phyloP scores from a whole-genome alignment of 2,113 vertebrate species.

The Esox niger region DNA sequence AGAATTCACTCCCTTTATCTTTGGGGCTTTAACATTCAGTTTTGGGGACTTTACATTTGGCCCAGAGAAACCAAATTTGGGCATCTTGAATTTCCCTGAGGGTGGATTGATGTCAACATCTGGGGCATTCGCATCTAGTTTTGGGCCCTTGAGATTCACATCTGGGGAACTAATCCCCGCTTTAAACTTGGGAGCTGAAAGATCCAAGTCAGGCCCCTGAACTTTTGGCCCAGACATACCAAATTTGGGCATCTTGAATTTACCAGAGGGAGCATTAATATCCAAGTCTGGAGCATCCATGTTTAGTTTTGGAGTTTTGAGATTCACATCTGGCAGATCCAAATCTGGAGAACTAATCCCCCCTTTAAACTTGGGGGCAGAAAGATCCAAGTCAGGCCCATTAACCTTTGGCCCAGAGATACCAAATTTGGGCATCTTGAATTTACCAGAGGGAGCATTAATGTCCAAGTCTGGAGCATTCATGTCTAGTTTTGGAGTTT shows the following conservation, averaged over 20 bases:
- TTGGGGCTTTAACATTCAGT: not conserved
- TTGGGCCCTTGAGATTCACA: slow-evolving; percentile 48
- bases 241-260: slow-evolving; percentile 33
- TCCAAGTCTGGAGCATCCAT: slow-evolving; percentile 13
- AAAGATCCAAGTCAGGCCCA: not conserved
- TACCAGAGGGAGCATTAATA: slow-evolving; percentile 5
- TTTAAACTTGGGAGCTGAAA: slow-evolving; percentile 29
- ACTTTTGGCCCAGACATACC: slow-evolving; percentile 31
- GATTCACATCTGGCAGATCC: not conserved
- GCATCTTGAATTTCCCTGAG: slow-evolving; percentile 1
- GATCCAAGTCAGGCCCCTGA: slow-evolving; percentile 30
- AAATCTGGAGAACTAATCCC: not conserved
- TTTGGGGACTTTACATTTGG: slow-evolving; percentile 31
- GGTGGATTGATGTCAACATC: slow-evolving; percentile 33
- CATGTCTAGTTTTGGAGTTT: not conserved
- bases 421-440: not conserved
- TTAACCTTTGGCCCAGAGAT: not conserved
- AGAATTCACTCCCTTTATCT: not conserved
- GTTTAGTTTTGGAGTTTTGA: slow-evolving; percentile 1
- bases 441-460: not conserved
- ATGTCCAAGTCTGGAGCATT: not conserved
- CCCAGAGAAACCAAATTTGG: slow-evolving; percentile 14
- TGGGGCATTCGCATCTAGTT: slow-evolving; percentile 40
- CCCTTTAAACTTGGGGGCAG: not conserved
- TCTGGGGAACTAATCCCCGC: slow-evolving; percentile 42